These are phyloP conservation scores for Aricia artaxerxes DNA, from an alignment of 2,888 invertebrate species.

Conservation along the genomic window DNA sequence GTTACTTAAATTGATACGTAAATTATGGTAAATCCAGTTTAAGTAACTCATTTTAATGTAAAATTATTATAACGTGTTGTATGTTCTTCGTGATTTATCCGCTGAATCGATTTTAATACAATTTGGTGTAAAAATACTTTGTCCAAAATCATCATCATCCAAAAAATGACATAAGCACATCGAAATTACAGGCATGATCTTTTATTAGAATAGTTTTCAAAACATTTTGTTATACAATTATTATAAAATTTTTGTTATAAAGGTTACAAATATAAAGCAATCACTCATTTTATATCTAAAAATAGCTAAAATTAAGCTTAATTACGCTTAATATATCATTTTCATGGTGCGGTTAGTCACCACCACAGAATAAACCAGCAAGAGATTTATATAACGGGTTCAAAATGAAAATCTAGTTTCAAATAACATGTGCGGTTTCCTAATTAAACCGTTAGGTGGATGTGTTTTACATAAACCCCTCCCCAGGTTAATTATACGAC, in stretches of 20 bases:
- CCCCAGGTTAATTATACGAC: slow-evolving; percentile 29
- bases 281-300: neutral
- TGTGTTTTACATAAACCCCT: slow-evolving; percentile 29
- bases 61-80: too few species aligned
- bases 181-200: neutral
- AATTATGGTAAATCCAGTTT: neutral
- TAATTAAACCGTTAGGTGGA: slow-evolving; percentile 30
- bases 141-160: neutral
- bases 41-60: neutral
- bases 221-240: neutral
- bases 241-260: neutral
- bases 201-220: neutral
- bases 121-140: neutral
- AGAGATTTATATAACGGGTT: slow-evolving; percentile 11
- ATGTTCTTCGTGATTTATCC: neutral
- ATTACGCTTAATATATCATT: slow-evolving; percentile 1
- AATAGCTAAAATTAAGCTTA: neutral
- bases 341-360: neutral
- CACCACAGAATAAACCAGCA: neutral
- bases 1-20: neutral
- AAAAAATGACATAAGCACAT: neutral
- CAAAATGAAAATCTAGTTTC: slow-evolving; percentile 31
- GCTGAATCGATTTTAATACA: neutral
- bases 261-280: neutral
- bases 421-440: slow-evolving; percentile 29